Percentiles rank a stretch among this genome's conserved stretches.
phyloP scores from a whole-genome alignment of 1,140 invertebrate genomes.

The Campoletis sonorensis region DNA sequence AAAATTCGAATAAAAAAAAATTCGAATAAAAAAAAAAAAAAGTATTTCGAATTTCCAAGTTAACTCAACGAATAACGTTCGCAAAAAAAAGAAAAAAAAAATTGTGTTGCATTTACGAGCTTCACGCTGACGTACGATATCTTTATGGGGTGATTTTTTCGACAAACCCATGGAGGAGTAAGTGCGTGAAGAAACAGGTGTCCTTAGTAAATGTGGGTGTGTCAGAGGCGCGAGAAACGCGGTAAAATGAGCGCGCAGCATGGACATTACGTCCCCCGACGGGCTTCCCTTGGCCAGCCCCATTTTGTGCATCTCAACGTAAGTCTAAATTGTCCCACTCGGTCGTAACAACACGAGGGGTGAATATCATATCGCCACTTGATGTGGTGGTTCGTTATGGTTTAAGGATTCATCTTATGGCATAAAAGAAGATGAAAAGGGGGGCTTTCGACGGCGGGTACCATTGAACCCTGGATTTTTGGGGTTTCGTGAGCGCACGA shows the following conservation, averaged over 20 bases:
- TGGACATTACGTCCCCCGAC: background rate
- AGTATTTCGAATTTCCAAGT: too few relatives aligned
- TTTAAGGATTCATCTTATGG: slow-evolving; percentile 50
- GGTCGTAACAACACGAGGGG: slow-evolving; percentile 48
- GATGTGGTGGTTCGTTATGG: slow-evolving; percentile 60
- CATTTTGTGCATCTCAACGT: slow-evolving; percentile 10
- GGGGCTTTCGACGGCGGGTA: too few relatives aligned
- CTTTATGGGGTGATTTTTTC: too few relatives aligned
- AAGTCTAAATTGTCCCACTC: background rate
- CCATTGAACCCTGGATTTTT: too few relatives aligned
- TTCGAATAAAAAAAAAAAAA: too few relatives aligned
- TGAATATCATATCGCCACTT: slow-evolving; percentile 67
- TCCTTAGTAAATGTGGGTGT: slow-evolving; percentile 61
- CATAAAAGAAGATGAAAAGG: slow-evolving; percentile 36
- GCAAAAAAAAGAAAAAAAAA: too few relatives aligned
- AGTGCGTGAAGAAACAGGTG: slow-evolving; percentile 63
- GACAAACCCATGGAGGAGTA: too few relatives aligned
- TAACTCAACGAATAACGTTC: too few relatives aligned
- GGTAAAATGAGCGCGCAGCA: slow-evolving; percentile 13
- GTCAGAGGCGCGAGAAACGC: slow-evolving; percentile 34
- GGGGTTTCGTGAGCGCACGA: background rate
- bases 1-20: too few relatives aligned
- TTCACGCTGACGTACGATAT: too few relatives aligned
- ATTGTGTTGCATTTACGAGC: too few relatives aligned
- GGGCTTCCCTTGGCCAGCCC: background rate